phyloP scores from a whole-genome alignment of 2,797 vertebrate species.

The Borostomias antarcticus region DNA sequence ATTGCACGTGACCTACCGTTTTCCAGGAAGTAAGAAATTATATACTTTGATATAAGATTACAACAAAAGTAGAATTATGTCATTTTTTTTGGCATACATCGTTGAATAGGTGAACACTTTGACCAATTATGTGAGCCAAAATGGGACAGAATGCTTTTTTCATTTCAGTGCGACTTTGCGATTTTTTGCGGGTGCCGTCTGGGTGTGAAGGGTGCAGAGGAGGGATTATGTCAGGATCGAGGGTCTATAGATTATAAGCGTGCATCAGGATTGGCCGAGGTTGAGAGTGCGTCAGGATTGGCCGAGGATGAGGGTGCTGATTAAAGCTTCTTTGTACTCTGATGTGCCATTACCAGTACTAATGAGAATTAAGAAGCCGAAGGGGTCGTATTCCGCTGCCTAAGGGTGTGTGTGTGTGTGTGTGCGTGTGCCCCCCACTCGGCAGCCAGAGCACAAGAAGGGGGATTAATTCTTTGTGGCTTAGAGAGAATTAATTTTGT shows the following conservation, averaged over 20 bases:
- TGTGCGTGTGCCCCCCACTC: constrained; percentile 49
- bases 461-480: constrained; percentile 83
- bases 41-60: too few relatives aligned
- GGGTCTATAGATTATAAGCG: too few relatives aligned
- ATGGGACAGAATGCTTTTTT: too few relatives aligned
- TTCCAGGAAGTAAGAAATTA: too few relatives aligned
- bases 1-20: too few relatives aligned
- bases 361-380: constrained; percentile 81
- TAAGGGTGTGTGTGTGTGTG: constrained; percentile 29
- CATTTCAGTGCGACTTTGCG: too few relatives aligned
- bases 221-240: background rate
- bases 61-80: too few relatives aligned
- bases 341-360: constrained; percentile 80
- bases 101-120: too few relatives aligned
- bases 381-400: constrained; percentile 35
- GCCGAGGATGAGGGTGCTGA: constrained; percentile 62
- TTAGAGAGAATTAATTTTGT: constrained; percentile 85
- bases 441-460: constrained; percentile 70
- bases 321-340: constrained; percentile 77
- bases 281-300: too few relatives aligned
- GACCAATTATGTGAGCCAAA: too few relatives aligned
- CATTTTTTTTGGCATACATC: too few relatives aligned
- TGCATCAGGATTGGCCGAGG: background rate
- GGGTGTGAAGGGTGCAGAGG: background rate
- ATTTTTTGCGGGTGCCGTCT: too few relatives aligned